Conservation (phyloP, 2,888 invertebrate species). For the Lissocephala sabroskyi region DNA sequence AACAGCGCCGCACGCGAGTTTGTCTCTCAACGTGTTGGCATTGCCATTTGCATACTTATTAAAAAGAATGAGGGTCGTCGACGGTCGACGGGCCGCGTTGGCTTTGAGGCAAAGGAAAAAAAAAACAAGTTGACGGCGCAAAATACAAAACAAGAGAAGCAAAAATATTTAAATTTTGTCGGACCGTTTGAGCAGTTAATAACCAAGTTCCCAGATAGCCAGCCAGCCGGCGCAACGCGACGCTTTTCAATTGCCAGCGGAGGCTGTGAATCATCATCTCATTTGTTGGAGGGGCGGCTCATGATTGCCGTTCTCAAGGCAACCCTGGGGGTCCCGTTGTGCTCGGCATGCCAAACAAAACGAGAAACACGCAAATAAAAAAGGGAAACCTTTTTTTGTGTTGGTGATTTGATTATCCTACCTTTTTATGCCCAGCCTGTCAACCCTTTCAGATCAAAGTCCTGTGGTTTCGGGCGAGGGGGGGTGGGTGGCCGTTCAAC, state of each 20-base stretch:
- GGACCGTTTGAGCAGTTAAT: constrained; percentile 30
- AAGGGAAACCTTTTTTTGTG: constrained; percentile 36
- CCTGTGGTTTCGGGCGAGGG: constrained; percentile 28
- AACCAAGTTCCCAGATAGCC: too few relatives aligned
- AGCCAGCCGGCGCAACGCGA: too few relatives aligned
- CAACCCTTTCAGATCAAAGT: constrained; percentile 52
- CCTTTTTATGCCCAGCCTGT: constrained; percentile 25
- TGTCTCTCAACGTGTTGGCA: constrained; percentile 3
- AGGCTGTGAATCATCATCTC: too few relatives aligned
- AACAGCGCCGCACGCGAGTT: constrained; percentile 1
- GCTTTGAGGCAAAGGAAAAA: too few relatives aligned
- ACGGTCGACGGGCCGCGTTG: too few relatives aligned
- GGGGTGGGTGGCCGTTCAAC: constrained; percentile 33
- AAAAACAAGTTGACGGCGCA: constrained; percentile 23
- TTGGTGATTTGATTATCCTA: constrained; percentile 53
- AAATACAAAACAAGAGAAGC: neutral
- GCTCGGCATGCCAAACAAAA: constrained; percentile 20
- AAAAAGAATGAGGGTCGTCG: constrained; percentile 39
- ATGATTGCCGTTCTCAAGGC: too few relatives aligned
- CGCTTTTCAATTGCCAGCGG: too few relatives aligned
- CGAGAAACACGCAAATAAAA: constrained; percentile 13
- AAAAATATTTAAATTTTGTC: constrained; percentile 3
- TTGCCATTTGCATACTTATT: constrained; percentile 52
- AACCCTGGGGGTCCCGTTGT: constrained; percentile 13
- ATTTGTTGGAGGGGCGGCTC: too few relatives aligned